These are phyloP conservation scores for Misgurnus anguillicaudatus DNA, from an alignment of 2,113 vertebrate genomes.

Conservation along the genomic window DNA sequence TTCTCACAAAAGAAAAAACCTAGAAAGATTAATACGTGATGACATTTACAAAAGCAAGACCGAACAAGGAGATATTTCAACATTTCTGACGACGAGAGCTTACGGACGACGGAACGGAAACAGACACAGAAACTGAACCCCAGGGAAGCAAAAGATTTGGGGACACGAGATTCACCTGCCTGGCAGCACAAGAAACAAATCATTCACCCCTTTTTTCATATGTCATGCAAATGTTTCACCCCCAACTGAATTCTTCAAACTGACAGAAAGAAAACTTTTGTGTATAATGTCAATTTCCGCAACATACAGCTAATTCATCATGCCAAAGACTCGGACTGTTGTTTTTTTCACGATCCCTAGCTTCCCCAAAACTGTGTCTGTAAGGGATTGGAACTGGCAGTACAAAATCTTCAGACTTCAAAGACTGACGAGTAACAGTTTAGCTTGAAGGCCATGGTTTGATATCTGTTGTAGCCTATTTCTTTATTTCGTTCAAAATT, in stretches of 20 bases:
- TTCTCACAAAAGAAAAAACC: conserved; percentile 63
- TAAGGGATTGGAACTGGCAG: conserved; percentile 56
- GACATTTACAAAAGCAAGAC: conserved; percentile 59
- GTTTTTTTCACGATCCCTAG: conserved; percentile 60
- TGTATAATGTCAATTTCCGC: conserved; percentile 55
- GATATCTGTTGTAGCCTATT: conserved; percentile 41
- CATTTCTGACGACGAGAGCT: conserved; percentile 37
- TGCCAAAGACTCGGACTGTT: conserved; percentile 77
- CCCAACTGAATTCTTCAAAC: conserved; percentile 32
- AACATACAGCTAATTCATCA: conserved; percentile 80
- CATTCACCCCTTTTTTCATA: conserved; percentile 48
- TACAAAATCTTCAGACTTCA: conserved; percentile 46
- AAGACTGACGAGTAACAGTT: conserved; percentile 55
- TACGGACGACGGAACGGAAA: conserved; percentile 59
- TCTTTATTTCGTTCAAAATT: conserved; percentile 23
- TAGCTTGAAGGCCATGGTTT: conserved; percentile 52
- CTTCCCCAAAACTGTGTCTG: conserved; percentile 70
- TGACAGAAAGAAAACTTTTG: conserved; percentile 1
- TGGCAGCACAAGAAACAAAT: conserved; percentile 52
- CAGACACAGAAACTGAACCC: conserved; percentile 58
- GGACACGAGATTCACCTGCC: conserved; percentile 50
- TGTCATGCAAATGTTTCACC: conserved; percentile 48
- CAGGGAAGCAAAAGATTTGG: conserved; percentile 58
- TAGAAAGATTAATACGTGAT: conserved; percentile 63
- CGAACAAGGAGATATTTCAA: conserved; percentile 53